Percentiles rank a stretch among this genome's conserved stretches.
Evolutionary conservation across 2,888 invertebrate species (phyloP).

Genomic region (Parnassius smintheus): DNA sequence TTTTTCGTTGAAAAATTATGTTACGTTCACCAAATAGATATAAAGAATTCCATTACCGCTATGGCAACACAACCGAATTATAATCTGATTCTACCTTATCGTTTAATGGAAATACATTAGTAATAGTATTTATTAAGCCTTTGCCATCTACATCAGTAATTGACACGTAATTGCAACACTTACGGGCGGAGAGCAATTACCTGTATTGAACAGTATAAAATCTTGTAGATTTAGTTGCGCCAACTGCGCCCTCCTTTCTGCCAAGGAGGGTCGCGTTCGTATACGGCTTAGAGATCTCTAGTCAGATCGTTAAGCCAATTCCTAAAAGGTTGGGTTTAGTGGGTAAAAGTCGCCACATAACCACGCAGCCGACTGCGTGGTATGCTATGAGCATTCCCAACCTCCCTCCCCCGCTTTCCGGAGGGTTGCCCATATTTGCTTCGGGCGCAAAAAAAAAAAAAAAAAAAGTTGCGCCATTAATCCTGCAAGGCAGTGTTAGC

Average conservation of each 20-base stretch:
- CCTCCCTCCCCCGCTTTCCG: too few species aligned
- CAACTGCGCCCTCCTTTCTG: too few species aligned
- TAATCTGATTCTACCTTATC: constrained; percentile 9
- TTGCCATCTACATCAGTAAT: constrained; percentile 37
- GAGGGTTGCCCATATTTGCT: too few species aligned
- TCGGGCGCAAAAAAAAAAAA: too few species aligned
- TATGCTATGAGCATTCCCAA: too few species aligned
- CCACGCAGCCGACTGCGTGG: too few species aligned
- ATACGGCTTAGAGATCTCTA: too few species aligned
- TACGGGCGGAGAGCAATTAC: constrained; percentile 48
- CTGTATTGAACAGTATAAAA: constrained; percentile 52
- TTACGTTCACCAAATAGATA: constrained; percentile 5
- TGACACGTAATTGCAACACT: constrained; percentile 45
- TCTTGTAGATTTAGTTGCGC: constrained; percentile 50
- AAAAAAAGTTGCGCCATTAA: constrained; percentile 61
- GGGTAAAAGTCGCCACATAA: too few species aligned
- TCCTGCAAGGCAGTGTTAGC: constrained; percentile 58
- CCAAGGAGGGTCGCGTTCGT: too few species aligned
- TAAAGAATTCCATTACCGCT: not conserved
- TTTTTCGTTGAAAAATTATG: constrained; percentile 41
- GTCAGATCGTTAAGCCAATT: too few species aligned
- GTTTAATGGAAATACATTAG: constrained; percentile 18
- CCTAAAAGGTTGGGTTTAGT: too few species aligned
- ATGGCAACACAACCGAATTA: not conserved
- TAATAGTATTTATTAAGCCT: constrained; percentile 17